Evolutionary conservation across 2,113 vertebrate species (phyloP).

Genomic region (Dromas ardeola): DNA sequence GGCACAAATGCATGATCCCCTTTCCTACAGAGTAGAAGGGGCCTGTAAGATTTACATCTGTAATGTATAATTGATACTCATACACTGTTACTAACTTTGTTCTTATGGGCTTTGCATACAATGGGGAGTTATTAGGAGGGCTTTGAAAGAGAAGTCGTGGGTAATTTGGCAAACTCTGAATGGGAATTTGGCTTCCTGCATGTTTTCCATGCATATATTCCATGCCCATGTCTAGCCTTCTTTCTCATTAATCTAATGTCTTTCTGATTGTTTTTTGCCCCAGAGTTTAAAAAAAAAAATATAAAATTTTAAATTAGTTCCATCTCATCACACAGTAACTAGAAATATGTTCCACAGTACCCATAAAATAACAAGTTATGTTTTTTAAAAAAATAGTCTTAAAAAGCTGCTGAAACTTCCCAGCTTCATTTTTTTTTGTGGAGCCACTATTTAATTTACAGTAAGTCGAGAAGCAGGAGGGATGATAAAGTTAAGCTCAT

Average conservation of each 20-base stretch:
- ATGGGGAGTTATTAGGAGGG: neutral
- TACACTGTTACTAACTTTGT: neutral
- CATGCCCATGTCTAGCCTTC: neutral
- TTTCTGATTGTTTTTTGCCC: constrained; percentile 3
- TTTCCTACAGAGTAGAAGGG: neutral
- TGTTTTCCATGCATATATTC: constrained; percentile 14
- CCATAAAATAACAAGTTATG: neutral
- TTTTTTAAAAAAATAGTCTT: neutral
- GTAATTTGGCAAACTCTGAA: constrained; percentile 23
- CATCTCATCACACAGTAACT: neutral
- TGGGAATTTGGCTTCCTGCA: neutral
- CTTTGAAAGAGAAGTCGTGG: neutral
- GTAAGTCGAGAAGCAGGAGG: constrained; percentile 37
- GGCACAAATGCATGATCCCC: neutral
- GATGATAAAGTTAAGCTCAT: constrained; percentile 41
- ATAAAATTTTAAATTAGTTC: neutral
- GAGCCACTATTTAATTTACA: constrained; percentile 55
- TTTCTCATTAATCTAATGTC: constrained; percentile 35
- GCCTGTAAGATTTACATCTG: neutral
- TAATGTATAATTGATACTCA: constrained; percentile 9
- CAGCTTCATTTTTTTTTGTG: neutral
- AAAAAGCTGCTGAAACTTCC: neutral
- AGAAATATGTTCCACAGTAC: neutral
- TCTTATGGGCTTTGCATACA: constrained; percentile 16
- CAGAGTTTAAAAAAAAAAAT: neutral